phyloP scores from a whole-genome alignment of 1,140 invertebrate species.

The Anthonomus grandis region DNA sequence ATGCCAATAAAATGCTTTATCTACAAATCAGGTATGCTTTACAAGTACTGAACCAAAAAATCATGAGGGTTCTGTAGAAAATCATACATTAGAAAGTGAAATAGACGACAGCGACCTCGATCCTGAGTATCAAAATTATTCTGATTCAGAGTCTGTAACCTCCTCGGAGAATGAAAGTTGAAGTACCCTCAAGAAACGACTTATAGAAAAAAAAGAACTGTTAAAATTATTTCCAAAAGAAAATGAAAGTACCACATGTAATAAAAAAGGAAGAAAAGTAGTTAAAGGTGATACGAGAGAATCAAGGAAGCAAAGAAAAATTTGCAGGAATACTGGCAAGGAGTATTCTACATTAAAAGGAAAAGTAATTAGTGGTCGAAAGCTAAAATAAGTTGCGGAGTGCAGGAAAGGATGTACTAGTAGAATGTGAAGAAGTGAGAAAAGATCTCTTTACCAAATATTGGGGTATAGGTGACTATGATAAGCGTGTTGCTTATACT shows the following conservation, averaged over 20 bases:
- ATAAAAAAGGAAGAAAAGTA: slow-evolving; percentile 2
- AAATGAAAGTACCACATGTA: not conserved
- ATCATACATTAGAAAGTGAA: not conserved
- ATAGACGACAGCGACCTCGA: not conserved
- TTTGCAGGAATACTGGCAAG: not conserved
- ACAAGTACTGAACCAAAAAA: slow-evolving; percentile 1
- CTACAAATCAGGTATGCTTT: not conserved
- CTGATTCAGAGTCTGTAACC: not conserved
- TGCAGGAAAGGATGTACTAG: not conserved
- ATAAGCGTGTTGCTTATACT: not conserved
- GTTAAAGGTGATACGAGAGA: slow-evolving; percentile 3
- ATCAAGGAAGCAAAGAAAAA: not conserved
- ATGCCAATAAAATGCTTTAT: not conserved
- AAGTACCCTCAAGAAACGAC: not conserved
- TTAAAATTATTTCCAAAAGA: not conserved
- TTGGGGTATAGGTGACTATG: slow-evolving; percentile 1
- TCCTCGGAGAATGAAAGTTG: not conserved
- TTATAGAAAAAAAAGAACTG: not conserved
- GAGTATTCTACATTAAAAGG: slow-evolving; percentile 4
- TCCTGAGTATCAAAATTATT: no score
- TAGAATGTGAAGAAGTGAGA: slow-evolving; percentile 2
- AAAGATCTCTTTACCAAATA: slow-evolving; percentile 1
- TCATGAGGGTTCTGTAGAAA: not conserved
- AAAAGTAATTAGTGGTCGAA: not conserved
- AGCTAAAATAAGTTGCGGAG: not conserved